Evolutionary conservation across 2,113 vertebrate species (phyloP).

Genomic region (Labeo rohita): DNA sequence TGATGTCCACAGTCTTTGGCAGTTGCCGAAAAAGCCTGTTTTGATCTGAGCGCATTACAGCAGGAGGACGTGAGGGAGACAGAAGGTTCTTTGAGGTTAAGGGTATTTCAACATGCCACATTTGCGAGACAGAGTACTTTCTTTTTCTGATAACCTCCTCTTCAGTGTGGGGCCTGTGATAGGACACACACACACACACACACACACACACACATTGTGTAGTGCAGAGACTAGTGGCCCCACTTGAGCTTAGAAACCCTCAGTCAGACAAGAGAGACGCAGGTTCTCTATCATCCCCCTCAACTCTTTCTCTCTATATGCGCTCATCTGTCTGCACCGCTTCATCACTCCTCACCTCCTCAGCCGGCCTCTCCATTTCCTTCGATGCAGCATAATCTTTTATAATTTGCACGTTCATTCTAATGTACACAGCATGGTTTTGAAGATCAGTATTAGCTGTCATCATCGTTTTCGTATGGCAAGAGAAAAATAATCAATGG

Average conservation of each 20-base stretch:
- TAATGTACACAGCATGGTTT: background rate
- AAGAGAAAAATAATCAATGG: background rate
- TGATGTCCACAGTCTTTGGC: background rate
- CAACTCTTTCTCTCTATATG: background rate
- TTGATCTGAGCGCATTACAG: slow-evolving; percentile 26
- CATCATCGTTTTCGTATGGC: background rate
- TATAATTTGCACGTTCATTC: background rate
- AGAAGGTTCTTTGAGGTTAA: slow-evolving; percentile 37
- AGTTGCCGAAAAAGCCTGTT: background rate
- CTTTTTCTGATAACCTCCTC: slow-evolving; percentile 31
- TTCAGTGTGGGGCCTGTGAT: background rate
- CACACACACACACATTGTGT: background rate
- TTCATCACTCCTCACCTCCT: background rate
- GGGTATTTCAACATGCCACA: slow-evolving; percentile 32
- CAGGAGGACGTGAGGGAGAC: background rate
- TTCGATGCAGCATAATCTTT: background rate
- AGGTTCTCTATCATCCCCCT: slow-evolving; percentile 11
- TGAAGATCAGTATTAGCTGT: background rate
- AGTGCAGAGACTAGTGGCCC: slow-evolving; percentile 30
- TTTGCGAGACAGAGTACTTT: slow-evolving; percentile 36
- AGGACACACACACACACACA: background rate
- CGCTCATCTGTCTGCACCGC: background rate
- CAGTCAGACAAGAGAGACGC: slow-evolving; percentile 15
- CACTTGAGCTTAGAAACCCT: slow-evolving; percentile 28
- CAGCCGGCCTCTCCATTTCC: background rate